A percentile compares a stretch with the other conserved stretches of the same genome.
Conservation (phyloP, 2,888 invertebrate genomes). For the Strigamia maritima region DNA sequence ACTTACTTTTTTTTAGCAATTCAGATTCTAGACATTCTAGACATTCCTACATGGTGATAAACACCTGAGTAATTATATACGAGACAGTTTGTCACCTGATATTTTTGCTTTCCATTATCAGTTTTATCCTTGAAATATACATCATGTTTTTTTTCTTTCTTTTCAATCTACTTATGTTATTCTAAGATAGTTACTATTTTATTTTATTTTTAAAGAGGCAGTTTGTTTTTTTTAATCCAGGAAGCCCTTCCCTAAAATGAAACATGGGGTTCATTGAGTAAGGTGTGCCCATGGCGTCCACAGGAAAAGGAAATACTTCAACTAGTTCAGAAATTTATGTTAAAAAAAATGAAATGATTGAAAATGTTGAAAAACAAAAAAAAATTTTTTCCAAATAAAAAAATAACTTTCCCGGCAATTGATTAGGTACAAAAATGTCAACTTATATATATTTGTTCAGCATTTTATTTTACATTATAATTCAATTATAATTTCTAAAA, state of each 20-base stretch:
- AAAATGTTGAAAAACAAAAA: too few relatives aligned
- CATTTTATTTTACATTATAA: too few relatives aligned
- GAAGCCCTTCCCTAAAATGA: slow-evolving; percentile 18
- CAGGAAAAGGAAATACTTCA: slow-evolving; percentile 20
- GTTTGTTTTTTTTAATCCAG: not conserved
- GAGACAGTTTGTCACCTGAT: not conserved
- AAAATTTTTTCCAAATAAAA: too few relatives aligned
- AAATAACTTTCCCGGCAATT: too few relatives aligned
- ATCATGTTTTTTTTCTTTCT: not conserved
- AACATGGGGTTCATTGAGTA: slow-evolving; percentile 26
- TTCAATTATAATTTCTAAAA: too few relatives aligned
- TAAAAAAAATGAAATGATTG: not conserved
- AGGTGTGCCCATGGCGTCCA: slow-evolving; percentile 7
- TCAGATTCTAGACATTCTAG: too few relatives aligned
- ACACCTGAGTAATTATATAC: not conserved
- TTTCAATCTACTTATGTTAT: not conserved
- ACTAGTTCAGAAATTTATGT: not conserved
- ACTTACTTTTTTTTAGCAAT: too few relatives aligned
- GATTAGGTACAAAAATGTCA: too few relatives aligned
- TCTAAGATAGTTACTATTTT: not conserved
- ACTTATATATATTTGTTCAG: too few relatives aligned
- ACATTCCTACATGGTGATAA: not conserved
- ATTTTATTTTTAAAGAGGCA: not conserved
- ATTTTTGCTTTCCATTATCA: not conserved
- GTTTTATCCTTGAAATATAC: not conserved